Conservation (phyloP, 2,888 invertebrate species). For the Darwinula stevensoni region DNA sequence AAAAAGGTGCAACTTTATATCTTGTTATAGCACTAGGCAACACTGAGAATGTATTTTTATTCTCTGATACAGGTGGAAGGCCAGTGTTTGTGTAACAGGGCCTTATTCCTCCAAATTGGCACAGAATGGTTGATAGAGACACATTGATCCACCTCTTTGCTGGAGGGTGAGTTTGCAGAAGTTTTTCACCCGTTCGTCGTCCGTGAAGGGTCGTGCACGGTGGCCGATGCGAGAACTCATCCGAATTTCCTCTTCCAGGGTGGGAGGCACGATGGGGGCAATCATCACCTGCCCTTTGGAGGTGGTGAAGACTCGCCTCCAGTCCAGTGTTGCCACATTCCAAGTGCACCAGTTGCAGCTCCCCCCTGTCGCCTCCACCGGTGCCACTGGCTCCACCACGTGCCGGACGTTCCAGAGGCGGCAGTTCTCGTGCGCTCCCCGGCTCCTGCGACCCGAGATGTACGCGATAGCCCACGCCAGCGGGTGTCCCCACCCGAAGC, state of each 20-base stretch:
- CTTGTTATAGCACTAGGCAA: too few species aligned
- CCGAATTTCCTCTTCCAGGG: neutral
- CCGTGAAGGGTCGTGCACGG: too few species aligned
- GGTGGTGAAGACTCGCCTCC: slow-evolving; percentile 86
- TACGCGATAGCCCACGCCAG: too few species aligned
- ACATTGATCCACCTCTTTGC: slow-evolving; percentile 76
- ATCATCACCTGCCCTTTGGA: slow-evolving; percentile 91
- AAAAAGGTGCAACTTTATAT: too few species aligned
- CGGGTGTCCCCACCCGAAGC: neutral
- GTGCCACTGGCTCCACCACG: neutral
- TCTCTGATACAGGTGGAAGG: too few species aligned
- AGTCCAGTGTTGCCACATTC: slow-evolving; percentile 40
- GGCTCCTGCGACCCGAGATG: neutral
- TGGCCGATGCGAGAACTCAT: too few species aligned
- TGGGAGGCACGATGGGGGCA: slow-evolving; percentile 80
- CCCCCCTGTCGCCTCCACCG: neutral
- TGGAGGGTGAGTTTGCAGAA: slow-evolving; percentile 49
- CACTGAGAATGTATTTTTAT: too few species aligned
- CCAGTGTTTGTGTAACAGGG: too few species aligned
- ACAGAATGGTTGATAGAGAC: slow-evolving; percentile 26
- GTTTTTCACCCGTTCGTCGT: slow-evolving; percentile 8
- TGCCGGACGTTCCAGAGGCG: neutral
- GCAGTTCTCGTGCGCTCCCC: neutral
- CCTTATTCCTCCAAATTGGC: too few species aligned
- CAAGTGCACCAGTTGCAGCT: neutral